phyloP scores from a whole-genome alignment of 2,888 invertebrate genomes.

The Xiphydria camelus region DNA sequence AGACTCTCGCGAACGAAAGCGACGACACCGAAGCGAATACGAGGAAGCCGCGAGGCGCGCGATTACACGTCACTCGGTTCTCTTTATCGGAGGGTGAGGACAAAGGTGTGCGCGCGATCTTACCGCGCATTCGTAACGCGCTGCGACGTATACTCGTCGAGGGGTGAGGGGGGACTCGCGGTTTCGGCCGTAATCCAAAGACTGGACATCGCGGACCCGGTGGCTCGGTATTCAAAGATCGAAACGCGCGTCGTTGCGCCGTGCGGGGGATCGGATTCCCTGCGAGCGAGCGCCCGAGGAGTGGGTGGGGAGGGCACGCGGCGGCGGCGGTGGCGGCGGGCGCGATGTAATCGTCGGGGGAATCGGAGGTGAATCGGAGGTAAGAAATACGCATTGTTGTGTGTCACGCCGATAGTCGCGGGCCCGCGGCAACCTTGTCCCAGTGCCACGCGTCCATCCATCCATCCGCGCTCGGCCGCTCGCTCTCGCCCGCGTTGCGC shows the following conservation, averaged over 20 bases:
- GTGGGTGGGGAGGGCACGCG: not conserved
- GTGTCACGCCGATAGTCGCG: slow-evolving; percentile 51
- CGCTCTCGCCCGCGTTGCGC: not conserved
- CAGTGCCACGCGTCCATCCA: slow-evolving; percentile 43
- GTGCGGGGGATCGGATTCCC: slow-evolving; percentile 35
- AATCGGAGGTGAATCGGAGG: slow-evolving; percentile 30
- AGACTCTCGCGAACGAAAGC: too few relatives aligned
- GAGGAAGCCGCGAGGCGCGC: too few relatives aligned
- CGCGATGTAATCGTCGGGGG: not conserved
- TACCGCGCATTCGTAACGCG: too few relatives aligned
- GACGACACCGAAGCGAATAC: too few relatives aligned
- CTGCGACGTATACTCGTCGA: too few relatives aligned
- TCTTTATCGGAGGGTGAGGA: too few relatives aligned
- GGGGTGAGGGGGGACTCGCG: too few relatives aligned
- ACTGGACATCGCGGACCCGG: slow-evolving; percentile 48
- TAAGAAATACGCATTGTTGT: slow-evolving; percentile 49
- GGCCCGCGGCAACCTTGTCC: slow-evolving; percentile 55
- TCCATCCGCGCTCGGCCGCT: slow-evolving; percentile 8
- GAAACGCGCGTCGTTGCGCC: slow-evolving; percentile 36
- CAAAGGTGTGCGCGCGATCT: too few relatives aligned
- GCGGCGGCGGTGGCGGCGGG: not conserved
- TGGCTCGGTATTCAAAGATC: slow-evolving; percentile 50
- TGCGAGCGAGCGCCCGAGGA: slow-evolving; percentile 1
- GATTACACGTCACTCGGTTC: too few relatives aligned
- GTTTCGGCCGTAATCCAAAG: slow-evolving; percentile 50